Conservation (phyloP, 2,113 vertebrate genomes). For the Leptosomus discolor region DNA sequence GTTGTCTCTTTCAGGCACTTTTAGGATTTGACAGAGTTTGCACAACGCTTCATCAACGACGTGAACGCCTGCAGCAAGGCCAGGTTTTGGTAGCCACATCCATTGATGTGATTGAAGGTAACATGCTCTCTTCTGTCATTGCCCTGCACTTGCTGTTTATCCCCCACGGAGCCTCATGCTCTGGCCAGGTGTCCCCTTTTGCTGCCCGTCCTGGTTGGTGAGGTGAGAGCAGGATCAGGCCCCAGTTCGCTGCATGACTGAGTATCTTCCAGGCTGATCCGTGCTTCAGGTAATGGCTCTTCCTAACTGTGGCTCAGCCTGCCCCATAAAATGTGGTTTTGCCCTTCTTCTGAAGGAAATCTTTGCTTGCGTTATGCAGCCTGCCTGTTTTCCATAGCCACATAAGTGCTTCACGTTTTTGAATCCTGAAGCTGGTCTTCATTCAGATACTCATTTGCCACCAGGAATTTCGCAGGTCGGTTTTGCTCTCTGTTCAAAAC, state of each 20-base stretch:
- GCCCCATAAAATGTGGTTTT: not conserved
- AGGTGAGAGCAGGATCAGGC: not conserved
- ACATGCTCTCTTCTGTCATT: not conserved
- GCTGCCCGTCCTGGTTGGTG: not conserved
- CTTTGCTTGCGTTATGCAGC: not conserved
- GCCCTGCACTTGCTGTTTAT: not conserved
- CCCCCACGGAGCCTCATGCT: not conserved
- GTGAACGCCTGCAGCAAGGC: not conserved
- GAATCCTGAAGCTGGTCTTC: not conserved
- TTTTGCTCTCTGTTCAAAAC: not conserved
- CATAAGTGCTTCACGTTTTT: not conserved
- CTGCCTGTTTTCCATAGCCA: not conserved
- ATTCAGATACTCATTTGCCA: not conserved
- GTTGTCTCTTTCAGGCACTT: conserved; percentile 29
- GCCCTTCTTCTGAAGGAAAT: not conserved
- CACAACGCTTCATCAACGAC: not conserved
- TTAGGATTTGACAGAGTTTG: not conserved
- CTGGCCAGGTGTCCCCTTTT: rapidly evolving
- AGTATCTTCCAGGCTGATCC: not conserved
- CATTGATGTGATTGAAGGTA: conserved; percentile 67
- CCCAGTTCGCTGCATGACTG: not conserved
- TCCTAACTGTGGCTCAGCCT: not conserved
- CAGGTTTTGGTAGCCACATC: not conserved
- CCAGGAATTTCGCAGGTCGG: not conserved
- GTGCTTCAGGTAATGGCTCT: not conserved